These are phyloP conservation scores for Eupeodes corollae DNA, from an alignment of 1,140 invertebrate species.

Conservation along the genomic window DNA sequence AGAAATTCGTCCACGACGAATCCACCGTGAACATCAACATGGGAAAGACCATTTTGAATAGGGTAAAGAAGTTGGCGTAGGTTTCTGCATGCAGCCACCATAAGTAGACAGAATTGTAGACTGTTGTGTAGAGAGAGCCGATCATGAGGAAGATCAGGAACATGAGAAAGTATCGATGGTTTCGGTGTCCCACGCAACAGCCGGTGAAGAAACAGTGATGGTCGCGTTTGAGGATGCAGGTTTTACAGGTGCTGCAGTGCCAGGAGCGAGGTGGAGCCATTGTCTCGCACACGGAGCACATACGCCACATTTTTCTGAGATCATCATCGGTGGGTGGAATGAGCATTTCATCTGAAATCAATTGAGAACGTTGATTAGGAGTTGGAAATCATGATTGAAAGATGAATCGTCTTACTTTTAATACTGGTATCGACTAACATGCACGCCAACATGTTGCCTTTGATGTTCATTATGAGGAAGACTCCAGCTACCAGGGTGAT, in stretches of 20 bases:
- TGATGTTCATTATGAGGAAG: conserved; percentile 48
- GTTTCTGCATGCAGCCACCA: conserved; percentile 39
- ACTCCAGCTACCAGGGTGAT: conserved; percentile 46
- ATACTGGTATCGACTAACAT: conserved; percentile 29
- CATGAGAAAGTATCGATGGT: conserved; percentile 77
- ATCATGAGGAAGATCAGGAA: conserved; percentile 69
- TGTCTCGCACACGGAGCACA: conserved; percentile 40
- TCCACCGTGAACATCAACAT: conserved; percentile 50
- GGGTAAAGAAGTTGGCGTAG: conserved; percentile 40
- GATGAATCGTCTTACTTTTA: conserved; percentile 11
- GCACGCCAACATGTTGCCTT: conserved; percentile 35
- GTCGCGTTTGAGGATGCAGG: conserved; percentile 81
- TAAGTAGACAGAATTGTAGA: conserved; percentile 59
- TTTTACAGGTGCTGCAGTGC: conserved; percentile 71
- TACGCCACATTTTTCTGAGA: conserved; percentile 8
- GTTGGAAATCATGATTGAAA: too few species aligned
- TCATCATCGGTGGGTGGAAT: conserved; percentile 5
- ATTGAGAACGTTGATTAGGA: too few species aligned
- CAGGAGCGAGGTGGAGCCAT: conserved; percentile 75
- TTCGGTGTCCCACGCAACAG: conserved; percentile 78
- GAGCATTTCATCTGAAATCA: conserved; percentile 2
- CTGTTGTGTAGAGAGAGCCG: conserved; percentile 54
- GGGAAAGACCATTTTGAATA: conserved; percentile 54
- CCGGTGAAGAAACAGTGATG: conserved; percentile 89
- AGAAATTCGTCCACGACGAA: conserved; percentile 31